Base-by-base conservation (phyloP, 2,888 invertebrate genomes). In the Sturmia bella region DNA sequence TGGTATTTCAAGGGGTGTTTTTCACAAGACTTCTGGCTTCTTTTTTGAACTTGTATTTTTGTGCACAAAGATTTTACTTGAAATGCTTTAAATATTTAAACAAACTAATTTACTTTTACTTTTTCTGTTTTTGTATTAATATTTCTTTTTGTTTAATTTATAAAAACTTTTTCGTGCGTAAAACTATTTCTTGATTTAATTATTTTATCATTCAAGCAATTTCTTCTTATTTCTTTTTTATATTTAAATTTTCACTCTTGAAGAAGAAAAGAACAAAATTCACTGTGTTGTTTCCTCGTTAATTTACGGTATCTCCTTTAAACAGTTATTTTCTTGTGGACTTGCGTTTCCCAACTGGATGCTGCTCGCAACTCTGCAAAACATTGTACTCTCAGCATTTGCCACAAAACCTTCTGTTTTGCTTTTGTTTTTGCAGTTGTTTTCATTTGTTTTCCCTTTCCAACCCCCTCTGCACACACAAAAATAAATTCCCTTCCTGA, bases 311-410 rank as follows among this genome's bases (percentile, higher is more conserved):
- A 48, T 64, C 57, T 69, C 57, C 45, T 57, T 39, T 69, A 64
- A 52, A 64, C 64, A 59, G 78, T 74, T 78, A 82, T 74, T 78
- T 82, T 82, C 82, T 69, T 70, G 69, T 74, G 74, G 82, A 78
- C 82, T 86, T 86, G 86, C 88, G 85, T 88, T 89, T 89, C 87
- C 88, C 88, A 89, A 89, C 89, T 89, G 89, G 89, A 89, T 89
- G 89, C 89, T 89, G 89, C 83, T 88, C 85, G 79, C 77, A 83
- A 83, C 79, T 84, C 81, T 78, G 68, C 75, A 75, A 69, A 75
- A 78, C 78, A 78, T 77, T 82, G 45, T 74, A 82, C 82, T 82
- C 82, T 82, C 82, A 73, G 45, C 56, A 24, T 37, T 72, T 41
- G 69, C 57, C 57, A 73, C 50, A 69, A 77, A 77, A 56, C 43